A percentile compares a stretch with the other conserved stretches of the same genome.
Conservation (phyloP, 2,113 vertebrate species). For the Mohoua ochrocephala region DNA sequence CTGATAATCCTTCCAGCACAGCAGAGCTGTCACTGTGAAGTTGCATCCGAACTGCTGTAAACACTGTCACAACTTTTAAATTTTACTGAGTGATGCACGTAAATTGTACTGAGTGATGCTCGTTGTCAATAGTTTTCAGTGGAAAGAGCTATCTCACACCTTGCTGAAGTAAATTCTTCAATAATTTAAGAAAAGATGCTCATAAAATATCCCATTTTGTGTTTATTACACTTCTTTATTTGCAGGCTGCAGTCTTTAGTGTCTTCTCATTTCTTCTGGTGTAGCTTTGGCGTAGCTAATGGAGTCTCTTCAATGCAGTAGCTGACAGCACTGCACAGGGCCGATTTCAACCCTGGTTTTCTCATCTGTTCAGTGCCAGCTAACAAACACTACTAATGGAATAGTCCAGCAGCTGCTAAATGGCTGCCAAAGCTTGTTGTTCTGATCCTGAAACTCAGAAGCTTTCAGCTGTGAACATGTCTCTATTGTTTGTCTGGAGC, state of each 20-base stretch:
- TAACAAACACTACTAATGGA: neutral
- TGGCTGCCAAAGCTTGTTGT: neutral
- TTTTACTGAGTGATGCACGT: no score
- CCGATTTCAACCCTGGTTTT: neutral
- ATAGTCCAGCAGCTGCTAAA: neutral
- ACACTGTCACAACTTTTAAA: slow-evolving; percentile 6
- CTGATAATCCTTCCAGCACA: neutral
- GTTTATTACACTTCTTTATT: neutral
- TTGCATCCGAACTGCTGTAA: neutral
- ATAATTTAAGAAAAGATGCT: neutral
- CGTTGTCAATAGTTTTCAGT: slow-evolving; percentile 11
- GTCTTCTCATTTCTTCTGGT: neutral
- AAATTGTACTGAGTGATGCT: neutral
- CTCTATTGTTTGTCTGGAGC: neutral
- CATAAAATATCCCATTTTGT: neutral
- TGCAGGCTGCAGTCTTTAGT: neutral
- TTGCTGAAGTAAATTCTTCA: slow-evolving; percentile 16
- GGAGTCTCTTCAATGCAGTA: neutral
- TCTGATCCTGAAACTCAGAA: neutral
- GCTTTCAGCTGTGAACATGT: neutral
- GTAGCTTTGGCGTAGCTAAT: neutral
- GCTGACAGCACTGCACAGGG: neutral
- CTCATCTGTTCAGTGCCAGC: neutral
- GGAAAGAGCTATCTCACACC: neutral
- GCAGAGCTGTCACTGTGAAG: neutral